Evolutionary conservation across 2,888 invertebrate genomes (phyloP), one percentile per base, ranked within the genome.

Genomic region (Drosophila kambysellisi): DNA sequence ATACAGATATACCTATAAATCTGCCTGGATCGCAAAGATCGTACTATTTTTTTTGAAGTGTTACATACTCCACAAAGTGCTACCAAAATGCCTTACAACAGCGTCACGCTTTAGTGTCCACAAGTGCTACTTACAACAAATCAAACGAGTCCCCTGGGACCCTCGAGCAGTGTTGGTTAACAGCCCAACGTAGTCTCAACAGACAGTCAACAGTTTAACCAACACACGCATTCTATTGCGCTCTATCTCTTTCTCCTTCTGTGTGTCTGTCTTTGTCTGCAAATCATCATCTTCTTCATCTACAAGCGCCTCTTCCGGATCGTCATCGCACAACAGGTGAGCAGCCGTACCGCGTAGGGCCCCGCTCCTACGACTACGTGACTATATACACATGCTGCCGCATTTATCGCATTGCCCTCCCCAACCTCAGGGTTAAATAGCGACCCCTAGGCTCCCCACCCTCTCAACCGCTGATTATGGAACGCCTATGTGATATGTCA

Each of bases 21-120:
- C 63, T 63, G 74, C 20, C 60, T 57, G 61, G 74, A 75, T 76
- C 62, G 61, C 20, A 66, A 29, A 56, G 58, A 77, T 75, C 78
- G 74, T 79, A 83, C 71, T 66, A 76, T 77, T 80, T 84, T 74
- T 84, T 84, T 84, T 81, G 32, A 83, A 86, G 83, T 84, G 84
- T 76, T 82, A 75, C 46, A 64, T 67, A 61, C 59, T 52, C 56
- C 66, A 66, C 54, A 66, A 79, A 83, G 79, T 74, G 76, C 77
- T 73, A 84, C 82, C 72, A 84, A 83, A 82, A 87, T 86, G 85
- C 85, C 85, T 86, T 87, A 85, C 56, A 72, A 85, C 60, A 86
- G 83, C 86, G 81, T 83, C 62, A 86, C 83, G 83, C 86, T 86
- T 86, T 86, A 86, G 88, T 85, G 88, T 82, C 73, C 73, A 70